Evolutionary conservation across 2,113 vertebrate genomes (phyloP).

Genomic region (Chelonoidis abingdonii): DNA sequence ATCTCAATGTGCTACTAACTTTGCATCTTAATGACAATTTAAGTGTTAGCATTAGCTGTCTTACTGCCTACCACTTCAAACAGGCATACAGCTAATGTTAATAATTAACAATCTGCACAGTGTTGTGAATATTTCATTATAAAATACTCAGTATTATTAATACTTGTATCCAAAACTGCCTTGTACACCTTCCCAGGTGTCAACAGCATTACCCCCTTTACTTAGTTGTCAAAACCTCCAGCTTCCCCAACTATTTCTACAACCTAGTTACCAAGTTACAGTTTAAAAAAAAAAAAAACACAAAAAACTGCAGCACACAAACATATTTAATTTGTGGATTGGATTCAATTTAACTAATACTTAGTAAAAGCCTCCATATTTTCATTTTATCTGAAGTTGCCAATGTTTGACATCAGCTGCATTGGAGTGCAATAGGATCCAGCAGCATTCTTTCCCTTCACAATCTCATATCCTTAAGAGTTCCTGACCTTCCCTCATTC

Average conservation of each 20-base stretch:
- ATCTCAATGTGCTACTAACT: background rate
- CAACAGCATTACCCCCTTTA: background rate
- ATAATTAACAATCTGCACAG: background rate
- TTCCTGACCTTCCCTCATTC: background rate
- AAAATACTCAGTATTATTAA: background rate
- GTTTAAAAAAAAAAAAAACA: background rate
- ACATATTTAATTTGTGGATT: background rate
- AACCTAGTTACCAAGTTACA: background rate
- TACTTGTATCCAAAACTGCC: background rate
- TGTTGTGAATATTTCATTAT: background rate
- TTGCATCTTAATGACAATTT: slow-evolving; percentile 28
- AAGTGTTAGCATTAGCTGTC: background rate
- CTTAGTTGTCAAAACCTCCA: background rate
- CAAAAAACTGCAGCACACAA: background rate
- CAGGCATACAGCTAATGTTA: background rate
- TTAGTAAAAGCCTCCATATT: accelerated
- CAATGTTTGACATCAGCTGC: background rate
- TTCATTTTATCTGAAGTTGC: background rate
- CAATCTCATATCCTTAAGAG: background rate
- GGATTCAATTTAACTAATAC: background rate
- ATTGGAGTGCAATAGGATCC: background rate
- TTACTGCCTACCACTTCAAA: slow-evolving; percentile 6
- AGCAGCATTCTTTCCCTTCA: background rate
- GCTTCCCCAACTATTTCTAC: background rate
- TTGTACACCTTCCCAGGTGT: background rate